These are phyloP conservation scores for Chaetogeoica ovagalla DNA, from an alignment of 2,888 invertebrate genomes.

Conservation along the genomic window DNA sequence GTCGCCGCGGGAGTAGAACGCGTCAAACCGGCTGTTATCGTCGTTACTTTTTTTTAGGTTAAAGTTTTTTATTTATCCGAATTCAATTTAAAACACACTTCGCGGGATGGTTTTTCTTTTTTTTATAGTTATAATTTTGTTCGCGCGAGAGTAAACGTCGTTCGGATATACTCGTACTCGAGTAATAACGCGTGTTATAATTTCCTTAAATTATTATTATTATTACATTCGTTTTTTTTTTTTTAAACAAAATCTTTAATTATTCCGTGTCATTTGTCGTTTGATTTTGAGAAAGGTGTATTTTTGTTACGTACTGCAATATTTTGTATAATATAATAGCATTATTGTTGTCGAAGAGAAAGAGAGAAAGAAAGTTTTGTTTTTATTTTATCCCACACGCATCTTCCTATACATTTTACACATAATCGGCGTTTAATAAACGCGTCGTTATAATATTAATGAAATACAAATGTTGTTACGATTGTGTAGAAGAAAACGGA, in stretches of 20 bases:
- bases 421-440: neutral
- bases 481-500: too few species aligned
- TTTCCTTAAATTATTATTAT: constrained; percentile 5
- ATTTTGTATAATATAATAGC: constrained; percentile 45
- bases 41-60: neutral
- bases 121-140: constrained; percentile 10
- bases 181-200: constrained; percentile 8
- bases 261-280: neutral
- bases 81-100: neutral
- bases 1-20: constrained; percentile 17
- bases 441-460: neutral
- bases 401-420: neutral
- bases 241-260: constrained; percentile 15
- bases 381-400: neutral
- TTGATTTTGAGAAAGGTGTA: constrained; percentile 41
- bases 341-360: constrained; percentile 44
- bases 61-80: neutral
- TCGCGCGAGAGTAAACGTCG: neutral
- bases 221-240: constrained; percentile 7
- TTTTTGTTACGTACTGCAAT: constrained; percentile 51
- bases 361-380: neutral
- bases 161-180: neutral
- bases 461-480: too few species aligned
- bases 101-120: neutral
- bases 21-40: constrained; percentile 14